These are phyloP conservation scores for Psittacula cyanocephala DNA, from an alignment of 2,113 vertebrate species.

Conservation along the genomic window DNA sequence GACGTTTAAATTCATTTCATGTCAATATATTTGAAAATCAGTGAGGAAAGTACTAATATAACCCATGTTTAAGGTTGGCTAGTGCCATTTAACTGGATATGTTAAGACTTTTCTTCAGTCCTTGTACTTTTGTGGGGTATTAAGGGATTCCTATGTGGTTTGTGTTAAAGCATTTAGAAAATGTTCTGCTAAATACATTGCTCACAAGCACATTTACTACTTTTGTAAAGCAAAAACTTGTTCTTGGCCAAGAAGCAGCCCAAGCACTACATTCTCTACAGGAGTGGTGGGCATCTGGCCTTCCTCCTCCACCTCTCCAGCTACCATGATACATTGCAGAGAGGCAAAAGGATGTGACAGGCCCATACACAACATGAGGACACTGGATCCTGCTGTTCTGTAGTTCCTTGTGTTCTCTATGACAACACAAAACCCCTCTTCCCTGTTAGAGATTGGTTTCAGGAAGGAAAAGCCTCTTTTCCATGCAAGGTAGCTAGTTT, in stretches of 20 bases:
- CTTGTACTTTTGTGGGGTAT: neutral
- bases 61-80: neutral
- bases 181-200: neutral
- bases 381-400: neutral
- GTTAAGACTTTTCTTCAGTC: neutral
- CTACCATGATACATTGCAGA: neutral
- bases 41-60: neutral
- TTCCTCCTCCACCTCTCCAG: neutral
- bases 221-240: neutral
- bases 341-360: neutral
- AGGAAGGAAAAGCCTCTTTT: neutral
- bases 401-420: neutral
- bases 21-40: neutral
- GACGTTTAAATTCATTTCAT: neutral
- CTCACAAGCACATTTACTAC: neutral
- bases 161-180: neutral
- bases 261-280: fast-evolving
- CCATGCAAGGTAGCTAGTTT: neutral
- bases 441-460: neutral
- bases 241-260: neutral
- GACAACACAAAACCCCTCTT: neutral
- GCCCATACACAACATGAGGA: too few species aligned
- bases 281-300: neutral
- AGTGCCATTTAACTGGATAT: neutral
- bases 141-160: neutral